Evolutionary conservation across 2,888 invertebrate genomes (phyloP).

Genomic region (Crematogaster levior): DNA sequence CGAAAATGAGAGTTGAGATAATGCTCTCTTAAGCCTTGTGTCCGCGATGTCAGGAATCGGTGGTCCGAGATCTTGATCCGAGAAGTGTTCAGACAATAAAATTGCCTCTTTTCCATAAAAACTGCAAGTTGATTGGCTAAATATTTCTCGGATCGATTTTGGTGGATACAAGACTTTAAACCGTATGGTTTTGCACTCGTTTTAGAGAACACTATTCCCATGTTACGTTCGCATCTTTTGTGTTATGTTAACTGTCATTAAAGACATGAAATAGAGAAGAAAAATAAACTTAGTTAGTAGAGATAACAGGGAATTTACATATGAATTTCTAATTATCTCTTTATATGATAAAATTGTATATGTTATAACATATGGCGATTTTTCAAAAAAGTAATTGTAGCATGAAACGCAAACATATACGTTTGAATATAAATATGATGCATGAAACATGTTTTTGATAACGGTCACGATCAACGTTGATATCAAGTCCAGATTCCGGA

Average conservation of each 20-base stretch:
- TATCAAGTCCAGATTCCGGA: conserved; percentile 65
- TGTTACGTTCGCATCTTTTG: neutral
- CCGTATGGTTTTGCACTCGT: neutral
- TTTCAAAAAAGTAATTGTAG: neutral
- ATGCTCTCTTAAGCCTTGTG: no score
- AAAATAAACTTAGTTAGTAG: neutral
- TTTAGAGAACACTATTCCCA: neutral
- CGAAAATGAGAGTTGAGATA: neutral
- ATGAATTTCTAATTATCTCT: neutral
- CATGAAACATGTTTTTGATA: conserved; percentile 57
- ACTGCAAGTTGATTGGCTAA: no score
- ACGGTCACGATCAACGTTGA: conserved; percentile 61
- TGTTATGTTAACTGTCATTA: neutral
- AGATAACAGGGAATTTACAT: neutral
- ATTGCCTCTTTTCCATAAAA: no score
- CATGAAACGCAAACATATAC: neutral
- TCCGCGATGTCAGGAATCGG: no score
- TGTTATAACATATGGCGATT: neutral
- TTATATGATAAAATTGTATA: neutral
- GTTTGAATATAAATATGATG: conserved; percentile 55
- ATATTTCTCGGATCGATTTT: no score
- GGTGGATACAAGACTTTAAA: no score
- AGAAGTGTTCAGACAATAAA: no score
- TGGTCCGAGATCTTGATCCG: no score
- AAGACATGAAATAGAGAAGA: neutral